Base-by-base conservation (phyloP, 2,888 invertebrate species). In the Tenthredo livida region DNA sequence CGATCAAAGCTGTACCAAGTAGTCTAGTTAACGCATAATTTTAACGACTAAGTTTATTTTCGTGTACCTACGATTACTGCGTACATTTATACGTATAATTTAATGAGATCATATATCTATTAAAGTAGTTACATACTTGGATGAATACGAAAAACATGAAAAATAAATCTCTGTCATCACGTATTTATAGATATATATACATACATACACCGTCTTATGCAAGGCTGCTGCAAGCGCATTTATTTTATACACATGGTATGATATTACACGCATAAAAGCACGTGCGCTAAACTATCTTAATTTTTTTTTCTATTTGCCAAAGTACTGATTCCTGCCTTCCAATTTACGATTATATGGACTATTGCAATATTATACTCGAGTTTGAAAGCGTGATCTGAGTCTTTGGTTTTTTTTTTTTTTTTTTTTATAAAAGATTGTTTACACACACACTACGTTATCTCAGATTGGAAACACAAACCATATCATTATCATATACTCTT, bases 391-490 rank as follows among this genome's bases (percentile, higher is more conserved):
- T 25, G 25, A 61, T 25, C 25, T 25, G 10, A 25, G n/a, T n/a
- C 61, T 61, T 25, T n/a, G n/a, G 21, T 10, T 25, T 61, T 54
- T 33, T 33, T 33, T 33, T 33, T 33, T 33, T 4, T 12, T 15
- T 67, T 72, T 40, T 21, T 7, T 9, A 37, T 40, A 37, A 43
- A 40, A 17, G 2, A 72, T 72, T 43, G 72, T 72, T 9, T 2
- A 21, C 15, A 43, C 6, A 72, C 72, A 47, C 15, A 15, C 47
- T n/a, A 72, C 5, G 10, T 40, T 72, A n/a, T 37, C 40, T 72
- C 72, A 21, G 5, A 73, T 73, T 73, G 40, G 21, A 73, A 73
- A 43, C 2, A n/a, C 72, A 73, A 73, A 73, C 72, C n/a, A 21
- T 73, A 73, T 43, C 72, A 73, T 73, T 43, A 73, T 73, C 72